Evolutionary conservation across 2,113 vertebrate species (phyloP), one percentile per base, ranked within the genome.

Genomic region (Isichthys henryi): DNA sequence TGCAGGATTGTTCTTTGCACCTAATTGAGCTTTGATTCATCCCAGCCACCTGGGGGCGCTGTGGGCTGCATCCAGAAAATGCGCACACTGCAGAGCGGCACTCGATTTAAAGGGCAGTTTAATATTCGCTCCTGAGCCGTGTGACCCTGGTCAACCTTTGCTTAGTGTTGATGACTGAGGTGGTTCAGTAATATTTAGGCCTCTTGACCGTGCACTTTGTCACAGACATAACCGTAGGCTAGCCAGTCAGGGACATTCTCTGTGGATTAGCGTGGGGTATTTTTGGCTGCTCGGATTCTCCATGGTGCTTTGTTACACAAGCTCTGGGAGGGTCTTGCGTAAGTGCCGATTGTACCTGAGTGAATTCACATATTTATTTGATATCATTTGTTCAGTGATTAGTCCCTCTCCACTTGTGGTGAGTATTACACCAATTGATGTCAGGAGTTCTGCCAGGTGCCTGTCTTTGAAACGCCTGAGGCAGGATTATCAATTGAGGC

Each of bases 331-430:
- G 48, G 48, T 31, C 45, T 85, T 85, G n/a, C 48, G 2, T 43
- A 85, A 85, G 48, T 49, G 17, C 39, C 27, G 23, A 49, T 85
- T 85, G 83, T 49, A 50, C 45, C 48, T 50, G 83, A 86, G 15
- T 86, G 23, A 49, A 27, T 86, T 86, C 21, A 27, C 46, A 49
- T 48, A 50, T 49, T 48, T 49, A 49, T 86, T 86, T 50, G 21
- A 50, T 49, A 86, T 86, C 21, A 86, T 86, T 86, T 86, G 19
- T 46, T 50, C 17, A 27, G 83, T 86, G 83, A 49, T 86, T 86
- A 86, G 83, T n/a, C 83, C 19, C 83, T 50, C 83, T 50, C 10
- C 83, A 49, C 83, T 19, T 49, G 83, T 50, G 83, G 21, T 86
- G 46, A 49, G 45, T 86, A 27, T n/a, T 50, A 80, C 74, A 43